phyloP scores from a whole-genome alignment of 2,113 vertebrate species.

The Oreochromis tanganicae region DNA sequence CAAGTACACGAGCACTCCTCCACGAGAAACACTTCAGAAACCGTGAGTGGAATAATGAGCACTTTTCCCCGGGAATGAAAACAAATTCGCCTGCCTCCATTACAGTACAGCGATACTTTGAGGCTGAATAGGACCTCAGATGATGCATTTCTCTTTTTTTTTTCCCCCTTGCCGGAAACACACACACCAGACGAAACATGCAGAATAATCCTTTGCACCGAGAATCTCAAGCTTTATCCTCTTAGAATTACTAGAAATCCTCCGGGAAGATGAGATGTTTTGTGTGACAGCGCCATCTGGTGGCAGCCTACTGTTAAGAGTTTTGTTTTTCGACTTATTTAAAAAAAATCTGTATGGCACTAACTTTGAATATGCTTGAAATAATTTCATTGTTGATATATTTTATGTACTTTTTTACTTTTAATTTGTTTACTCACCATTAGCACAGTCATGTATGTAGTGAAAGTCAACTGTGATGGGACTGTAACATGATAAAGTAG shows the following conservation, averaged over 20 bases:
- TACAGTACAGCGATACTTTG: neutral
- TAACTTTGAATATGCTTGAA: accelerated
- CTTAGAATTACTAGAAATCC: neutral
- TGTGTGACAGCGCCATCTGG: conserved; percentile 16
- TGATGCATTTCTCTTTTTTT: neutral
- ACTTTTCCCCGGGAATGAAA: neutral
- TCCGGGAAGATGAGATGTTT: neutral
- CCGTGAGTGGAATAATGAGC: neutral
- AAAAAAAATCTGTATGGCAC: neutral
- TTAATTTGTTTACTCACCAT: neutral
- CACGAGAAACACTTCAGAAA: neutral
- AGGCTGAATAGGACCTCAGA: neutral
- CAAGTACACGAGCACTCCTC: neutral
- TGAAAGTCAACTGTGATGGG: neutral
- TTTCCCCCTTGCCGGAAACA: neutral
- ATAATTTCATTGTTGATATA: neutral
- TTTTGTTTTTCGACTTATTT: neutral
- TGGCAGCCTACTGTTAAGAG: neutral
- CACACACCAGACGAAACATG: neutral
- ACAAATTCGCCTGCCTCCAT: no score
- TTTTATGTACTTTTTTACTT: accelerated
- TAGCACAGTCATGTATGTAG: neutral
- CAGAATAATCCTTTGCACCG: neutral
- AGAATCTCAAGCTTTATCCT: neutral
- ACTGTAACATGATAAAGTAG: accelerated